phyloP scores from a whole-genome alignment of 2,888 invertebrate genomes.

The Tenthredo distinguenda region DNA sequence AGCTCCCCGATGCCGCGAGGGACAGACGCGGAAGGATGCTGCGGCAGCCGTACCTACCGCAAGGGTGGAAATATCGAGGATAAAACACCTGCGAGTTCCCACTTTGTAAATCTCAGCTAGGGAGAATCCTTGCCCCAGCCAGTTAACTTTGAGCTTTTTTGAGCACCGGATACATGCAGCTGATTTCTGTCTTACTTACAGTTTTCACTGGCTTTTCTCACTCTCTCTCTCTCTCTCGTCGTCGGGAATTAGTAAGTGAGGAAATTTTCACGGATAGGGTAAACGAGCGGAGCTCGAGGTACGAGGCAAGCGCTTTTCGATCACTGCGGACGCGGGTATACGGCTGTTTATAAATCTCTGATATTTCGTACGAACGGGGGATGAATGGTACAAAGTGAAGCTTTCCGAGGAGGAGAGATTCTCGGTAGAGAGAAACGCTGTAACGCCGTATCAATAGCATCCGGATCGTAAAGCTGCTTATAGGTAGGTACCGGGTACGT shows the following conservation, averaged over 20 bases:
- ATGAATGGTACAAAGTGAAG: not conserved
- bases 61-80: slow-evolving; percentile 15
- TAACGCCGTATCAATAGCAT: slow-evolving; percentile 30
- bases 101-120: not conserved
- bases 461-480: slow-evolving; percentile 41
- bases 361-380: not conserved
- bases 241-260: not conserved
- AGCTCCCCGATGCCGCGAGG: not conserved
- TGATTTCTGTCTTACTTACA: not conserved
- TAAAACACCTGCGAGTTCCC: slow-evolving; percentile 43
- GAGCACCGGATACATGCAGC: not conserved
- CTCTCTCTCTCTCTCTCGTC: not conserved
- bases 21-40: slow-evolving; percentile 28
- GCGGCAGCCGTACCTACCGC: not conserved
- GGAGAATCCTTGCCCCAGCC: not conserved
- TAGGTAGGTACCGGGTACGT: not conserved
- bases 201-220: not conserved
- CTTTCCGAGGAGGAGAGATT: not conserved
- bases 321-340: not conserved
- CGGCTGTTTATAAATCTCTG: slow-evolving; percentile 5
- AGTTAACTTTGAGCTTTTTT: slow-evolving; percentile 34
- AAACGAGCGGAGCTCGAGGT: not conserved
- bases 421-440: not conserved
- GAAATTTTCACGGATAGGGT: too few species aligned
- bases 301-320: not conserved